Percentiles rank a stretch among this genome's conserved stretches.
Conservation (phyloP, 2,113 vertebrate genomes). For the Mellivora capensis region DNA sequence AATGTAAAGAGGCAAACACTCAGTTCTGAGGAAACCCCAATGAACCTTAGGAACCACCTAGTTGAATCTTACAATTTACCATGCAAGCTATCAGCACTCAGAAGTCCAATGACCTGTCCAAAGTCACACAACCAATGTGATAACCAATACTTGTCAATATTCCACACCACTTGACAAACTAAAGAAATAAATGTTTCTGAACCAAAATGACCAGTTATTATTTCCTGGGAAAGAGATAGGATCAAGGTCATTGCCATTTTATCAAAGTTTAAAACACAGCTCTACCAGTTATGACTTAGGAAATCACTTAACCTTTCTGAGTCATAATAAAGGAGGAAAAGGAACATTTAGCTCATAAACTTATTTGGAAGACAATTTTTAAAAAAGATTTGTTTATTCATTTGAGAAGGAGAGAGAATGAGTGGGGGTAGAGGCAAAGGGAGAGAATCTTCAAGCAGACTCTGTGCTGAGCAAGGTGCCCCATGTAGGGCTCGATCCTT, state of each 20-base stretch:
- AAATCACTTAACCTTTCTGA: neutral
- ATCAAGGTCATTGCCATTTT: neutral
- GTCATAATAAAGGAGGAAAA: neutral
- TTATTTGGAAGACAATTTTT: neutral
- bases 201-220: constrained; percentile 12
- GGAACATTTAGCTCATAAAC: neutral
- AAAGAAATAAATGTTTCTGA: neutral
- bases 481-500: neutral
- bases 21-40: neutral
- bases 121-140: neutral
- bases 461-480: neutral
- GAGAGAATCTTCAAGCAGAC: neutral
- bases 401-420: neutral
- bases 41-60: neutral
- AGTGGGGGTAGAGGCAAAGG: neutral
- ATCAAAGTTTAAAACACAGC: neutral
- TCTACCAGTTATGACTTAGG: neutral
- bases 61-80: neutral
- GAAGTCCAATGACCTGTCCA: neutral
- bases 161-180: neutral
- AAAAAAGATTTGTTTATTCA: neutral
- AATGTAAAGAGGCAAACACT: neutral
- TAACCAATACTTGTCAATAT: neutral
- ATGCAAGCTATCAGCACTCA: neutral
- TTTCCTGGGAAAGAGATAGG: neutral